Evolutionary conservation across 2,888 invertebrate species (phyloP), one percentile per base, ranked within the genome.

Genomic region (Philereme transversata): DNA sequence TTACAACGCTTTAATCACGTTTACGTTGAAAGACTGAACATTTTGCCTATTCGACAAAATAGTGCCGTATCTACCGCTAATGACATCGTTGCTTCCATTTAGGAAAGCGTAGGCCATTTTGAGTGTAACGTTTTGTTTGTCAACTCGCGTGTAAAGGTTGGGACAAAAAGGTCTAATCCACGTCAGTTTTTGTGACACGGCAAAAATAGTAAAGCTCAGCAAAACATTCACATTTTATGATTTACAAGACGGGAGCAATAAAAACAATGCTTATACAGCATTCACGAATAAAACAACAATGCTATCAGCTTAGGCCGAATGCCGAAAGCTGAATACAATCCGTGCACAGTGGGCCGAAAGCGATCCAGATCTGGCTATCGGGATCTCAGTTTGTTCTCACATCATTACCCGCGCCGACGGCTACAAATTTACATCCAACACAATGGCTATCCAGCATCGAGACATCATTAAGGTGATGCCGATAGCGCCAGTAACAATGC

Each of bases 391-490:
- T 89, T 90, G 91, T 92, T 92, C 92, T 92, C 92, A 92, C 92
- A 92, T 92, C 92, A 92, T 92, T 92, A 92, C 91, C 91, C 91
- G 88, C 90, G 91, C 92, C 91, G 91, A 91, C 91, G 90, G 90
- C 90, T 90, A 92, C 92, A 92, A 91, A 91, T 91, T 92, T 92
- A 91, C 91, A 92, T 91, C 91, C 90, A 88, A 87, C 91, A 92
- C 92, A 91, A 92, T 92, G 90, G 91, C 90, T 90, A 91, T 92
- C 90, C 91, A 88, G 88, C 90, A 91, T 92, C 92, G 90, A 90
- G 91, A 91, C 91, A 92, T 92, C 92, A 92, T 92, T 92, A 92
- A 91, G 90, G 92, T 92, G 91, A 92, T 92, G 90, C 90, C 88
- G 91, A 92, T 91, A 92, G 91, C 91, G 91, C 91, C 91, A 87